A percentile compares a stretch with the other conserved stretches of the same genome.
These are phyloP conservation scores for Ianthella basta DNA, from an alignment of 37 sponge, comb jelly and placozoan species.

Conservation along the genomic window DNA sequence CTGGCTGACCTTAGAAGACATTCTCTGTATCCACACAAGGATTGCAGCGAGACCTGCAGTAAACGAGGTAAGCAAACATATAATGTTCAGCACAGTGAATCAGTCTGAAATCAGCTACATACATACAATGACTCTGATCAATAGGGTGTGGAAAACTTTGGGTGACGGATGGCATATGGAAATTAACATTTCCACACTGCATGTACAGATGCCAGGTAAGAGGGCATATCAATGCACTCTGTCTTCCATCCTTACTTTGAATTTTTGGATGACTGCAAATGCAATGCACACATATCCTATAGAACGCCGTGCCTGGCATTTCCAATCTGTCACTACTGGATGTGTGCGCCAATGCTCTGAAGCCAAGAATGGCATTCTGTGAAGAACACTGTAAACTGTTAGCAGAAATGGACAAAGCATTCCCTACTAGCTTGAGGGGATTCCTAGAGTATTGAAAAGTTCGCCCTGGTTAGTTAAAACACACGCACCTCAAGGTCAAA, in stretches of 20 bases:
- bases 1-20: constrained; percentile 20
- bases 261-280: too few relatives aligned
- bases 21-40: constrained; percentile 26
- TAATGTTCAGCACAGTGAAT: too few relatives aligned
- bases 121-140: background rate
- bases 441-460: constrained; percentile 37
- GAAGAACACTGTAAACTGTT: constrained; percentile 42
- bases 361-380: constrained; percentile 50
- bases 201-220: constrained; percentile 52
- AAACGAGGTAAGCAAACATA: constrained; percentile 37
- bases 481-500: too few relatives aligned
- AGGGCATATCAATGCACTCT: background rate
- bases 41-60: constrained; percentile 35
- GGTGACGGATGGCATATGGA: constrained; percentile 71
- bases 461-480: too few relatives aligned
- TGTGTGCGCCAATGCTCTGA: constrained; percentile 39
- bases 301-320: constrained; percentile 42
- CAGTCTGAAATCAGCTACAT: too few relatives aligned
- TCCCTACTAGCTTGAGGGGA: constrained; percentile 36
- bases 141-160: constrained; percentile 59
- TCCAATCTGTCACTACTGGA: constrained; percentile 41
- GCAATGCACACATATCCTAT: too few relatives aligned
- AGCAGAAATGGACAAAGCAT: background rate
- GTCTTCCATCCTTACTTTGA: too few relatives aligned
- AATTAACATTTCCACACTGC: constrained; percentile 53